These are phyloP conservation scores for Perca schrenkii DNA, from an alignment of 2,113 vertebrate genomes.

Conservation along the genomic window DNA sequence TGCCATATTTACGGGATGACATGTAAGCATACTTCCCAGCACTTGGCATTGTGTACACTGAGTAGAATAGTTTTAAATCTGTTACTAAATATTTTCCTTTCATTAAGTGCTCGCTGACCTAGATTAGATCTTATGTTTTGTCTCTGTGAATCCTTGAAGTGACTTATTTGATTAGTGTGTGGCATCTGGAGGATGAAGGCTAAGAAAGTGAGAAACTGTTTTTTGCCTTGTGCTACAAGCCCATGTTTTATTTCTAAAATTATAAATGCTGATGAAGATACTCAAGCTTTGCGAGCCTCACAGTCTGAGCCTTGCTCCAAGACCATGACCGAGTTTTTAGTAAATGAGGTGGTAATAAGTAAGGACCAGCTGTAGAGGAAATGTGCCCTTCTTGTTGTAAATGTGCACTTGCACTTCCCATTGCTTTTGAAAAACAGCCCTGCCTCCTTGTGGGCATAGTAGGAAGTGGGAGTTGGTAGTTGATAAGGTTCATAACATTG, in stretches of 20 bases:
- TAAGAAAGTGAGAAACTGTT: neutral
- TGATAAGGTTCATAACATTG: neutral
- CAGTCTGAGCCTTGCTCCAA: neutral
- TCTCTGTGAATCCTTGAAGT: slow-evolving; percentile 34
- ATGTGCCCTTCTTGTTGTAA: slow-evolving; percentile 8
- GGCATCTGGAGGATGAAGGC: slow-evolving; percentile 1
- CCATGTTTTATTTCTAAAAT: neutral
- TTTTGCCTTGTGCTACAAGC: slow-evolving; percentile 13
- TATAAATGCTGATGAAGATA: neutral
- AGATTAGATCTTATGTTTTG: slow-evolving; percentile 42
- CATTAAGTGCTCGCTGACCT: slow-evolving; percentile 33
- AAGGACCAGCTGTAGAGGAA: slow-evolving; percentile 44
- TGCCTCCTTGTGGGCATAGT: slow-evolving; percentile 57
- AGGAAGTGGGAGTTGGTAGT: neutral
- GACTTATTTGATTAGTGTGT: neutral
- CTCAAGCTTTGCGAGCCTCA: neutral
- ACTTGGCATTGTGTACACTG: neutral
- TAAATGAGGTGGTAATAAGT: slow-evolving; percentile 26
- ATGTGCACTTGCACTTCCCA: slow-evolving; percentile 15
- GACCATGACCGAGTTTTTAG: neutral
- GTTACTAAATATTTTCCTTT: slow-evolving; percentile 16
- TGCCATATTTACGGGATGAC: neutral
- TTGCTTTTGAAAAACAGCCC: slow-evolving; percentile 22
- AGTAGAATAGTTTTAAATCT: neutral
- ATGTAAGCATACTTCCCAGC: neutral